These are phyloP conservation scores for Colaptes auratus DNA, from an alignment of 2,113 vertebrate species.

Conservation along the genomic window DNA sequence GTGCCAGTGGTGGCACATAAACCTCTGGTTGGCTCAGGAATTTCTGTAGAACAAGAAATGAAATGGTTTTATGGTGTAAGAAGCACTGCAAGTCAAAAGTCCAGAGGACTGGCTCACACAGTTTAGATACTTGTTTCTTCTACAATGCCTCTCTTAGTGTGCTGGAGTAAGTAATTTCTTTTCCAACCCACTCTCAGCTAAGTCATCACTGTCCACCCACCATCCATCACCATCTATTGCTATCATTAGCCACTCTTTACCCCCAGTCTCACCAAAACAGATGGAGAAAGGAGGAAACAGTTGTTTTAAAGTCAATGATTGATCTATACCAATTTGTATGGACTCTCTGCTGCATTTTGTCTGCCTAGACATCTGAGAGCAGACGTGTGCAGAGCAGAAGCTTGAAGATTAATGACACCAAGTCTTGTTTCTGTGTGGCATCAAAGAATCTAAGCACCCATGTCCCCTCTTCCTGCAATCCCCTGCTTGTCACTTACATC, in stretches of 20 bases:
- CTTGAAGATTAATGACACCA: background rate
- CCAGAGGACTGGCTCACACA: background rate
- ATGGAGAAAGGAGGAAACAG: background rate
- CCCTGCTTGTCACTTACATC: slow-evolving; percentile 75
- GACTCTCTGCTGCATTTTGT: background rate
- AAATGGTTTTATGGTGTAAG: background rate
- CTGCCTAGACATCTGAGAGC: background rate
- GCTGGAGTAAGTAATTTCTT: background rate
- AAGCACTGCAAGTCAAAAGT: background rate
- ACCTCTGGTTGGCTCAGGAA: slow-evolving; percentile 86
- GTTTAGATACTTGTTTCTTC: background rate
- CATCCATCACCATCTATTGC: background rate
- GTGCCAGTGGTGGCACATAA: slow-evolving; percentile 85
- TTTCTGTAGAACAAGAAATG: slow-evolving; percentile 74
- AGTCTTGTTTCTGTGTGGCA: background rate
- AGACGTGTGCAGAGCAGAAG: background rate
- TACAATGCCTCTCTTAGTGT: background rate
- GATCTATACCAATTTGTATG: background rate
- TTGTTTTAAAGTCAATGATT: background rate
- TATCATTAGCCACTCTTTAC: background rate
- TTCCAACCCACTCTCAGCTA: background rate
- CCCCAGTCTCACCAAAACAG: background rate
- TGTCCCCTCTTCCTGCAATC: background rate
- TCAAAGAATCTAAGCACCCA: background rate
- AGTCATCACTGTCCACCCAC: background rate